Evolutionary conservation across 2,113 vertebrate genomes (phyloP).

Genomic region (Sapajus apella): DNA sequence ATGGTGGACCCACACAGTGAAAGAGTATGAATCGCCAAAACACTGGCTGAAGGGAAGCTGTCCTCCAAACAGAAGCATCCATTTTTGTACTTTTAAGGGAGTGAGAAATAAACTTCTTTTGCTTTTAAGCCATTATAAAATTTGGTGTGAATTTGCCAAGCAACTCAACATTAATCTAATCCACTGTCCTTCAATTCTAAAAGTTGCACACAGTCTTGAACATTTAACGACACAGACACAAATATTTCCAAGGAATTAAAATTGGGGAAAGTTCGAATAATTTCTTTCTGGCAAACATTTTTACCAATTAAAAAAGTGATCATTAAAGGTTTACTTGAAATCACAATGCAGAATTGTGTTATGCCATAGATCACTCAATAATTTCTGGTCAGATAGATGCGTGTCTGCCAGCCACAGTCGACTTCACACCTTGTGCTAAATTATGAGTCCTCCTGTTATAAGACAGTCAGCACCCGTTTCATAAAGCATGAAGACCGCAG

Average conservation of each 20-base stretch:
- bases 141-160: neutral
- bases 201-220: neutral
- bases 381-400: neutral
- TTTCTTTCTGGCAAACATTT: neutral
- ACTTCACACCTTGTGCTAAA: neutral
- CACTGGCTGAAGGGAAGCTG: fast-evolving
- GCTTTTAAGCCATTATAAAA: neutral
- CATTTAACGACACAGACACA: neutral
- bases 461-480: no score
- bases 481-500: neutral
- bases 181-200: neutral
- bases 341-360: neutral
- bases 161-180: neutral
- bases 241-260: neutral
- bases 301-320: neutral
- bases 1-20: neutral
- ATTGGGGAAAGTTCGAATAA: neutral
- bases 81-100: neutral
- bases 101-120: neutral
- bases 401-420: neutral
- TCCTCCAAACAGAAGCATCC: neutral
- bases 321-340: neutral
- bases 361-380: neutral
- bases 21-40: neutral
- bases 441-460: neutral